These are phyloP conservation scores for Ptychoptera contaminata DNA, from an alignment of 2,888 invertebrate genomes.

Conservation along the genomic window DNA sequence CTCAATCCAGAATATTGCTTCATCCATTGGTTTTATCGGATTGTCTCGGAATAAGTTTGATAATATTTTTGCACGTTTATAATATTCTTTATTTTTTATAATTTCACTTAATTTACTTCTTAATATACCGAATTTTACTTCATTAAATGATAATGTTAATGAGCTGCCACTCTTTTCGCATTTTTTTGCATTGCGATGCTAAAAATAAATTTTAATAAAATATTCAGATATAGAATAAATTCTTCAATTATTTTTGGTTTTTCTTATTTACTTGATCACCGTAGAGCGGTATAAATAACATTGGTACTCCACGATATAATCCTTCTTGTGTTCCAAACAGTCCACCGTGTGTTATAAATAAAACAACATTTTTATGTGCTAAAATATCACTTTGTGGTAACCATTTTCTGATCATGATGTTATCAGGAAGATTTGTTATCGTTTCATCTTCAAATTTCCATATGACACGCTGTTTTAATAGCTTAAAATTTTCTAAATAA, in stretches of 20 bases:
- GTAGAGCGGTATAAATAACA: constrained; percentile 31
- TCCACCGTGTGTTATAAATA: constrained; percentile 34
- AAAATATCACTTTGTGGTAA: constrained; percentile 37
- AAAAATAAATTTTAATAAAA: too few species aligned
- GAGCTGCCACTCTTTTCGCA: constrained; percentile 28
- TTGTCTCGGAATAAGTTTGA: constrained; percentile 37
- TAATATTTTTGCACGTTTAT: constrained; percentile 28
- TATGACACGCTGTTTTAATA: constrained; percentile 32
- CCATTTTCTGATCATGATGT: constrained; percentile 35
- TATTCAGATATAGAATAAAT: too few species aligned
- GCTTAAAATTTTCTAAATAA: constrained; percentile 25
- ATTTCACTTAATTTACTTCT: constrained; percentile 16
- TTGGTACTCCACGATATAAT: constrained; percentile 30
- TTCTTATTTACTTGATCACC: constrained; percentile 31
- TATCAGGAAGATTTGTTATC: constrained; percentile 25
- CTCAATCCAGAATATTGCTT: constrained; percentile 44
- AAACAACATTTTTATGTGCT: constrained; percentile 29
- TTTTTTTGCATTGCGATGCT: constrained; percentile 24
- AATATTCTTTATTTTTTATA: constrained; percentile 25
- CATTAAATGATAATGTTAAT: constrained; percentile 16
- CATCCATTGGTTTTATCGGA: constrained; percentile 37
- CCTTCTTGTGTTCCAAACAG: constrained; percentile 31
- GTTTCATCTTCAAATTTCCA: constrained; percentile 36
- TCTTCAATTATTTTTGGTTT: too few species aligned
- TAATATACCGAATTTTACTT: neutral